These are phyloP conservation scores for Drosophila eohydei DNA, from an alignment of 2,888 invertebrate species.

Conservation along the genomic window DNA sequence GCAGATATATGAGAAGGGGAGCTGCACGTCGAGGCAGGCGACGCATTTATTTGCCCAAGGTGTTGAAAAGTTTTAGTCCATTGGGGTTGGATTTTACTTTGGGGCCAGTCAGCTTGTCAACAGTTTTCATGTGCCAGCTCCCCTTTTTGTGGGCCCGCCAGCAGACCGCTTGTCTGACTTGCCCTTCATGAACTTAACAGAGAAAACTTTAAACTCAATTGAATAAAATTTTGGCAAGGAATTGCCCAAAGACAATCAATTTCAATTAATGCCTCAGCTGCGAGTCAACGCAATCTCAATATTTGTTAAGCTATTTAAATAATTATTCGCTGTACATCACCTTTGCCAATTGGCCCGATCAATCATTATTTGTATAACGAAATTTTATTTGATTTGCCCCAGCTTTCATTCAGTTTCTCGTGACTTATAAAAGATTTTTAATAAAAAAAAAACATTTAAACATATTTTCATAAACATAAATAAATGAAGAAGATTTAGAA, in stretches of 20 bases:
- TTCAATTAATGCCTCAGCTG: constrained; percentile 48
- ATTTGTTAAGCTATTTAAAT: constrained; percentile 10
- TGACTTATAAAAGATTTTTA: constrained; percentile 11
- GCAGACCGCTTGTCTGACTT: constrained; percentile 9
- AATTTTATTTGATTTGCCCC: constrained; percentile 30
- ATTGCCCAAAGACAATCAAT: constrained; percentile 40
- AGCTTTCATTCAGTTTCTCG: constrained; percentile 8
- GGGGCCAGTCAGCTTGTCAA: constrained; percentile 47
- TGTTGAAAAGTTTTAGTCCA: constrained; percentile 65
- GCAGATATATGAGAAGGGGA: constrained; percentile 17
- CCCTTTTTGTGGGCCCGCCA: neutral
- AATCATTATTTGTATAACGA: constrained; percentile 24
- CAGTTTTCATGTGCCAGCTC: constrained; percentile 33
- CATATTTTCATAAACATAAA: neutral
- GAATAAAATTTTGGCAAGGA: constrained; percentile 39
- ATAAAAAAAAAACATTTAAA: constrained; percentile 18
- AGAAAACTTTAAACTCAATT: constrained; percentile 41
- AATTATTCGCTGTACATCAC: constrained; percentile 22
- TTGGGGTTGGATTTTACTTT: constrained; percentile 14
- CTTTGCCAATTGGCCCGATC: constrained; percentile 33
- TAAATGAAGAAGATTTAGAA: neutral
- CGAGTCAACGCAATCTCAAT: constrained; percentile 19
- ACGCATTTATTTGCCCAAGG: constrained; percentile 73
- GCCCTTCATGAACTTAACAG: constrained; percentile 26
- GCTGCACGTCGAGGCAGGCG: constrained; percentile 15